phyloP scores from a whole-genome alignment of 2,797 vertebrate species.

The Caiman crocodilus region DNA sequence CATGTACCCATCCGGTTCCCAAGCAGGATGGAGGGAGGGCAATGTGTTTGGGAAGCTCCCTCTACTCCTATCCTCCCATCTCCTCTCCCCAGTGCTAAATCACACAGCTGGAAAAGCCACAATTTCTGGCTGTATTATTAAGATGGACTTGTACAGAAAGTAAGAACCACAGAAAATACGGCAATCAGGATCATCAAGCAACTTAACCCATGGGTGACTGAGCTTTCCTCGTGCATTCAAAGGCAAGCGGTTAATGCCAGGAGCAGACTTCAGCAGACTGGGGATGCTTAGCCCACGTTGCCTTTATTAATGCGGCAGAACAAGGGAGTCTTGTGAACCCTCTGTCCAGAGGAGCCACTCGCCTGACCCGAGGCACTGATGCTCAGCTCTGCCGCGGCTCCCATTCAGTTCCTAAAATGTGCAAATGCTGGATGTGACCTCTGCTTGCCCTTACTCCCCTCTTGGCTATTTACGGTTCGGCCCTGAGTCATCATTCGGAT shows the following conservation, averaged over 20 bases:
- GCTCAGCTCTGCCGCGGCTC: accelerated
- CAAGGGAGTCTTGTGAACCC: accelerated
- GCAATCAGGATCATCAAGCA: too few species aligned
- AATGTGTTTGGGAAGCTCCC: background rate
- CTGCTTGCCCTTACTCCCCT: accelerated
- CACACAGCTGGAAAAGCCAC: background rate
- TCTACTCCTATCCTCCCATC: background rate
- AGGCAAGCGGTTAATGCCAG: background rate
- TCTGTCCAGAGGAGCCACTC: background rate
- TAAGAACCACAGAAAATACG: background rate
- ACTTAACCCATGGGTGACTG: background rate
- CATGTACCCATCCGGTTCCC: background rate
- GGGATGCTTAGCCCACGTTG: background rate
- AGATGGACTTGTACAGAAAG: background rate
- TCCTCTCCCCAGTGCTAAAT: background rate
- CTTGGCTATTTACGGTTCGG: background rate
- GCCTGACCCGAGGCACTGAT: background rate
- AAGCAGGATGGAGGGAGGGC: background rate
- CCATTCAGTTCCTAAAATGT: background rate
- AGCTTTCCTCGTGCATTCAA: background rate
- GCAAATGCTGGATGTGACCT: accelerated
- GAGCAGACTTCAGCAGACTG: background rate
- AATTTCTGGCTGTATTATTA: background rate
- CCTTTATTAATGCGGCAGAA: background rate
- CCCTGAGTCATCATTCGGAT: background rate